These are phyloP conservation scores for Amblyjoppa fuscipennis DNA, from an alignment of 2,888 invertebrate genomes.

Conservation along the genomic window DNA sequence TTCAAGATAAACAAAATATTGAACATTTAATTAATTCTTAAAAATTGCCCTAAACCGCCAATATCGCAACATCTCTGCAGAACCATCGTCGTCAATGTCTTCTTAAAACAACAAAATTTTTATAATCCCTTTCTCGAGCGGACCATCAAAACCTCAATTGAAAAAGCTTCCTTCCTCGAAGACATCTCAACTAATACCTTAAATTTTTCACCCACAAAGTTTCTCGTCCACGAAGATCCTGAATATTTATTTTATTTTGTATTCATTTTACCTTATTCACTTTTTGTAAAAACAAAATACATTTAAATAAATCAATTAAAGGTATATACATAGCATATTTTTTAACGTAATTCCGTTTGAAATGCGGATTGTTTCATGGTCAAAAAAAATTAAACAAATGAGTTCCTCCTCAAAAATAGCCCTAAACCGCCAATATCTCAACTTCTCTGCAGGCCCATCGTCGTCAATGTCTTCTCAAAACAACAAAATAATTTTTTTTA, in stretches of 20 bases:
- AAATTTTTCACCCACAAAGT: conserved; percentile 59
- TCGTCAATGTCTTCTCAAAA: background rate
- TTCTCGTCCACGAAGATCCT: no score
- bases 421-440: background rate
- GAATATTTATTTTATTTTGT: no score
- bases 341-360: background rate
- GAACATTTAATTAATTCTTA: background rate
- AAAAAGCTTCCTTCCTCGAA: background rate
- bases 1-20: background rate
- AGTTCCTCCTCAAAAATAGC: background rate
- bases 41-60: background rate
- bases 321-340: background rate
- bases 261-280: no score
- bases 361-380: background rate
- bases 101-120: background rate
- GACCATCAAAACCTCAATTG: no score
- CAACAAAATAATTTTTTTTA: background rate
- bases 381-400: background rate
- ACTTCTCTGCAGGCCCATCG: background rate
- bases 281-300: no score
- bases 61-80: background rate
- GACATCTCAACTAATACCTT: conserved; percentile 45
- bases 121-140: background rate
- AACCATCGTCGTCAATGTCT: background rate
- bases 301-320: no score